Percentiles rank a stretch among this genome's conserved stretches.
These are phyloP conservation scores for Progne subis DNA, from an alignment of 2,113 vertebrate genomes.

Conservation along the genomic window DNA sequence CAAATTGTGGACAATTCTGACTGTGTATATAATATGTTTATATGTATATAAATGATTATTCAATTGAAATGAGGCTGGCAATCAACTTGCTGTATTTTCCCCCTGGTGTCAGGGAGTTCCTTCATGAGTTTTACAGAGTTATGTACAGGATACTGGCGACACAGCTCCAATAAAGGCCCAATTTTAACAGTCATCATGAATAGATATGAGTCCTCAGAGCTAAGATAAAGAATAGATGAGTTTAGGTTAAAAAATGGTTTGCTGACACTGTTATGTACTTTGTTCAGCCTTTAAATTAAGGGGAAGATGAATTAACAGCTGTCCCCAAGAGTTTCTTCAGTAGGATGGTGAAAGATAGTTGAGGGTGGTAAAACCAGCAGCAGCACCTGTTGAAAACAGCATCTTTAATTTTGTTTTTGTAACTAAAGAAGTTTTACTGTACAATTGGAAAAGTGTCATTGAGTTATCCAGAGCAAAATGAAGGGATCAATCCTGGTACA, in stretches of 20 bases:
- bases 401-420: background rate
- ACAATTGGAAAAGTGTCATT: background rate
- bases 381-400: background rate
- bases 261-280: background rate
- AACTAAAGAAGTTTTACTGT: background rate
- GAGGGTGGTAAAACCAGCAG: background rate
- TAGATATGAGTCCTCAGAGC: background rate
- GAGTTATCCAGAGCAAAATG: background rate
- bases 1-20: background rate
- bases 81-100: background rate
- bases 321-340: background rate
- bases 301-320: background rate
- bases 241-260: background rate
- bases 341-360: background rate
- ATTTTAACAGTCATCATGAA: background rate
- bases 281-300: background rate
- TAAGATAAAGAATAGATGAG: background rate
- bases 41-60: background rate
- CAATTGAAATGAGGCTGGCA: background rate
- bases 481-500: accelerated
- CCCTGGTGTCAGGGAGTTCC: background rate
- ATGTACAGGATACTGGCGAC: background rate
- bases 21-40: background rate
- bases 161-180: background rate
- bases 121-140: background rate